Base-by-base conservation (phyloP, 2,888 invertebrate species). In the Mesorhabditis spiculigera region DNA sequence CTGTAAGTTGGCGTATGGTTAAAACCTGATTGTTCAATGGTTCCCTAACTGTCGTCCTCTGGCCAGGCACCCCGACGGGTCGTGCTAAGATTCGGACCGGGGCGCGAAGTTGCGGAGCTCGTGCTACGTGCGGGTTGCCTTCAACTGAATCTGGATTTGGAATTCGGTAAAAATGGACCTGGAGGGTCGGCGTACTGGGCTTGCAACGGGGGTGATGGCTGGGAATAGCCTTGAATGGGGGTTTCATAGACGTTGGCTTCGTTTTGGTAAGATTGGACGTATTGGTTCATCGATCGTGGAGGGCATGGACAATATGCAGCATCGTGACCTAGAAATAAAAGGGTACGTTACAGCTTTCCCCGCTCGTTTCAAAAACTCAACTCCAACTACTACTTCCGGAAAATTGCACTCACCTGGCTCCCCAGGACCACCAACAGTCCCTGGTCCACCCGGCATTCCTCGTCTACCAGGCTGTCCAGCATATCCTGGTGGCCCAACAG, bases 381-480 rank as follows among this genome's bases (percentile, higher is more conserved):
- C 58, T n/a, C n/a, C n/a, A n/a, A n/a, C n/a, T n/a, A n/a, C n/a
- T n/a, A n/a, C n/a, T n/a, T n/a, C n/a, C n/a, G n/a, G n/a, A n/a
- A n/a, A n/a, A n/a, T n/a, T n/a, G n/a, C n/a, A n/a, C n/a, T 50
- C 58, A 13, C 28, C 58, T 13, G n/a, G 58, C 58, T 13, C 58
- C 8, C 58, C 58, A 13, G 58, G 58, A 10, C n/a, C 58, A 13
- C 58, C 58, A 50, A 13, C 58, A n/a, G n/a, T 3, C n/a, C 58
- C 58, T n/a, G 58, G 58, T 50, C n/a, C 10, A 50, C 58, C 58
- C 10, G 58, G 58, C 58, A 50, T n/a, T 50, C 58, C 58, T 13
- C n/a, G 10, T 13, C n/a, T 13, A 10, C 58, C 58, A 50, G 58
- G 58, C 58, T 10, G 58, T 50, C 58, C 58, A 10, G n/a, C n/a